Evolutionary conservation across 2,113 vertebrate genomes (phyloP), one percentile per base, ranked within the genome.

Genomic region (Coturnix japonica): DNA sequence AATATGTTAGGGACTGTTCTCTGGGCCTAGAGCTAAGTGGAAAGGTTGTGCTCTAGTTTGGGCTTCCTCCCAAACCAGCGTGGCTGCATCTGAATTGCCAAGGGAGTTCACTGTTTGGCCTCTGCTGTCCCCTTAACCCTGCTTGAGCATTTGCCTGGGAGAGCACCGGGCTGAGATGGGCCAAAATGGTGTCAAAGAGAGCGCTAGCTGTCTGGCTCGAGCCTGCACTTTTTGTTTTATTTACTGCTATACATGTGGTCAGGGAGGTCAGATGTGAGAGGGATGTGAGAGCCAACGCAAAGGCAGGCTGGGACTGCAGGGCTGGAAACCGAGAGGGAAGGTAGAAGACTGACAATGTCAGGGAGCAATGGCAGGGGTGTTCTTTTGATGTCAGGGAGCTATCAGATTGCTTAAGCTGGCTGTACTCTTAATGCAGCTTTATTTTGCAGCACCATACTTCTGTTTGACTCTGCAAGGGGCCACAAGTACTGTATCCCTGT

Each of bases 351-450:
- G 61, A 47, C 63, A 46, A 17, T 44, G 66, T 60, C 73, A n/a
- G 73, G 39, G 47, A 77, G 51, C 30, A 20, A 1, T 1, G 2
- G 53, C 69, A 61, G 63, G 54, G n/a, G 10, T 56, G 14, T 39
- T 35, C 39, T 89, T 87, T 41, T 25, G 64, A 70, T 77, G 33
- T 33, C 26, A 35, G 47, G 53, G 65, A 91, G 39, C n/a, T 94
- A 2, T 75, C 89, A 4, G 0, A 1, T 90, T 86, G 19, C 47
- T 75, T 64, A 31, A 86, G 31, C 25, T 81, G 65, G 11, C 47
- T 12, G 20, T 73, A 64, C 37, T 37, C 44, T 39, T 78, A 31
- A 44, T 1, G 4, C 53, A 37, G 46, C 31, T 51, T 75, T 20
- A 18, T 70, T 94, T 75, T 93, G 39, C 86, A 65, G 7, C 23